Evolutionary conservation across 2,797 vertebrate genomes (phyloP), one percentile per base, ranked within the genome.

Genomic region (Loris lydekkerianus): DNA sequence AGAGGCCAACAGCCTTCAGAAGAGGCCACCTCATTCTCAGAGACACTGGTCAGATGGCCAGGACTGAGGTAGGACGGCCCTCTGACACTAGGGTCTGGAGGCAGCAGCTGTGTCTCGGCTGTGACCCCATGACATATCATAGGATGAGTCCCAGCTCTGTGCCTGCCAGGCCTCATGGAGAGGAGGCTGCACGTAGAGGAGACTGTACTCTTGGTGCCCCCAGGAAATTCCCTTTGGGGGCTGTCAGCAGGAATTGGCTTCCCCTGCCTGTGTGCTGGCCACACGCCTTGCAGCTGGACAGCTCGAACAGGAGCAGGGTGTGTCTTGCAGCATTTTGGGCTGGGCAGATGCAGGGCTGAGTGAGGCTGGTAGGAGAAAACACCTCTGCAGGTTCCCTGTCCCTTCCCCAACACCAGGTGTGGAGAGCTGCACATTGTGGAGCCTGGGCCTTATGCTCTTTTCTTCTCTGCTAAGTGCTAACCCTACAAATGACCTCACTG

Each of bases 371-470:
- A 75, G 46, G 31, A 78, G 23, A 75, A 27, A 5, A 7, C 23
- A 2, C 15, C 58, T 34, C 49, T 29, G 20, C 31, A n/a, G 27
- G 49, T 1, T 27, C 25, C 25, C 3, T 40, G 40, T 40, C 25
- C 2, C 9, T 1, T 49, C 31, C 0, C 49, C 21, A 31, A 5
- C 0, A 40, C 15, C 58, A 49, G 63, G 11, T 5, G 4, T 10
- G 8, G 17, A 86, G 2, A 0, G 37, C 7, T 2, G 18, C 1
- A 1, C 0, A 0, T 15, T 21, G 49, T 53, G 6, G 67, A 31
- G 4, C 49, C 14, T 13, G 1, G 53, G 53, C 8, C 31, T 73
- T 34, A 10, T 6, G 14, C 43, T 2, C 1, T 25, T 40, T 7
- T 10, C 27, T 72, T 20, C 81, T 25, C 14, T 1, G 0, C 18